phyloP scores from a whole-genome alignment of 2,797 vertebrate species.

The Anguilla pacifica region DNA sequence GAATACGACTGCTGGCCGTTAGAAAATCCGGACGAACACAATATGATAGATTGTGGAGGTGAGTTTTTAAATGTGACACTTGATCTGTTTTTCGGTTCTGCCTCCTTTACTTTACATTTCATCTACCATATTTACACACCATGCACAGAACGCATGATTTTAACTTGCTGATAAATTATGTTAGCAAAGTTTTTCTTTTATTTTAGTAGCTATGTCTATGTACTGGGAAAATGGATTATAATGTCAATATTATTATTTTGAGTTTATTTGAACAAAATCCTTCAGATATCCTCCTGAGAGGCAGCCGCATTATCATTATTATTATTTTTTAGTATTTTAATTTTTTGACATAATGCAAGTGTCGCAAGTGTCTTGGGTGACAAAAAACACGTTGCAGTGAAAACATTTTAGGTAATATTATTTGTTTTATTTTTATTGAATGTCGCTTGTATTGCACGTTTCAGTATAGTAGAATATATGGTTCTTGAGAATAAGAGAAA shows the following conservation, averaged over 20 bases:
- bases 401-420: too few species aligned
- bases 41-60: constrained; percentile 85
- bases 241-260: too few species aligned
- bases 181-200: too few species aligned
- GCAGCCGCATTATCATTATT: background rate
- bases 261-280: background rate
- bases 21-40: constrained; percentile 76
- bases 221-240: too few species aligned
- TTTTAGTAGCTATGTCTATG: too few species aligned
- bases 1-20: constrained; percentile 88
- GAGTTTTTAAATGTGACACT: constrained; percentile 31
- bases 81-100: background rate
- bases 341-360: too few species aligned
- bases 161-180: background rate
- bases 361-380: too few species aligned
- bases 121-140: background rate
- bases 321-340: too few species aligned
- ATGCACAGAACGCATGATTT: background rate
- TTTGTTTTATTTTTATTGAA: too few species aligned
- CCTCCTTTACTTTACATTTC: background rate
- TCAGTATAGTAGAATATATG: background rate
- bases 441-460: background rate
- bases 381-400: too few species aligned
- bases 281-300: background rate
- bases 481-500: too few species aligned